Conservation (phyloP, 2,888 invertebrate genomes). For the Mimas tiliae region DNA sequence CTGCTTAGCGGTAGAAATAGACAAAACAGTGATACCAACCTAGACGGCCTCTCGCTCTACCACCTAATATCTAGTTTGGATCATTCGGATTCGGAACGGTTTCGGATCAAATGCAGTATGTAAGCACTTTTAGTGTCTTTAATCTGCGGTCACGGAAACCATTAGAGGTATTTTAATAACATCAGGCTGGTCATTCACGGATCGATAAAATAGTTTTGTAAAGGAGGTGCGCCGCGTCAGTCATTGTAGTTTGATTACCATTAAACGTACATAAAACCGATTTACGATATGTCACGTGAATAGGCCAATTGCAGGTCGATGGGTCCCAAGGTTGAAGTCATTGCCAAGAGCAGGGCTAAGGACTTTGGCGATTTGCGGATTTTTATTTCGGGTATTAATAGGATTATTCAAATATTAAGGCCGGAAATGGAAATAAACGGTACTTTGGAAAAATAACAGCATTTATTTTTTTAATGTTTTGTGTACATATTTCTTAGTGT, state of each 20-base stretch:
- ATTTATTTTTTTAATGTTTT: too few species aligned
- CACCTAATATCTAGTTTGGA: too few species aligned
- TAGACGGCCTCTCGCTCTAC: too few species aligned
- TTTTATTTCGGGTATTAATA: background rate
- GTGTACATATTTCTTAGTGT: too few species aligned
- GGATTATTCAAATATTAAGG: too few species aligned
- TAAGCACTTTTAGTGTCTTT: slow-evolving; percentile 23
- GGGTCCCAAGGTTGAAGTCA: slow-evolving; percentile 61
- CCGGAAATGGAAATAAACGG: too few species aligned
- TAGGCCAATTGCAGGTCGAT: slow-evolving; percentile 58
- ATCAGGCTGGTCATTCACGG: slow-evolving; percentile 50
- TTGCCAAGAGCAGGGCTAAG: slow-evolving; percentile 64
- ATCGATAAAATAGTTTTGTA: slow-evolving; percentile 56
- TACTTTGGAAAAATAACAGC: too few species aligned
- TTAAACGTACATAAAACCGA: slow-evolving; percentile 72
- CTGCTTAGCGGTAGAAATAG: too few species aligned
- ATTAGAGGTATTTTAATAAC: slow-evolving; percentile 60
- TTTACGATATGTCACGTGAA: slow-evolving; percentile 66
- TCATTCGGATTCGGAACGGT: too few species aligned
- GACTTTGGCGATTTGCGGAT: slow-evolving; percentile 6
- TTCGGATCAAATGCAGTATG: too few species aligned
- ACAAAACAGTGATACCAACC: too few species aligned
- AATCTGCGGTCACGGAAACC: slow-evolving; percentile 61
- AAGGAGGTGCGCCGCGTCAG: slow-evolving; percentile 60
- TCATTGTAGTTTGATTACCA: slow-evolving; percentile 67